These are phyloP conservation scores for Antheraea mylitta DNA, from an alignment of 1,140 invertebrate genomes.

Conservation along the genomic window DNA sequence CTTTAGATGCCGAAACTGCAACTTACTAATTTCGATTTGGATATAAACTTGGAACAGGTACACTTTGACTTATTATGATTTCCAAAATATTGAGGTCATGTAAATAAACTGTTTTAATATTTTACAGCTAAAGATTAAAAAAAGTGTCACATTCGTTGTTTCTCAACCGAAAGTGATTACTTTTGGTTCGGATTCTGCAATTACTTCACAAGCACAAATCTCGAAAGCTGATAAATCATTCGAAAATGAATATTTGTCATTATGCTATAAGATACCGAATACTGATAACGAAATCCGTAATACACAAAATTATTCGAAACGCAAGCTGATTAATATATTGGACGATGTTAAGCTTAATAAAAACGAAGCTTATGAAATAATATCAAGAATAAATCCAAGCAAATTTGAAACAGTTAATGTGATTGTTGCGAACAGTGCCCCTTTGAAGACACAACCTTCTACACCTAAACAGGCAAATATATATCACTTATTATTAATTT, in stretches of 20 bases:
- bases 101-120: not conserved
- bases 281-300: constrained; percentile 14
- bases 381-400: constrained; percentile 42
- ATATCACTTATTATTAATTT: not conserved
- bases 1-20: constrained; percentile 57
- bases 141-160: constrained; percentile 15
- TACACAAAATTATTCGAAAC: constrained; percentile 39
- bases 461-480: not conserved
- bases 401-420: constrained; percentile 23
- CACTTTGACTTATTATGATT: not conserved
- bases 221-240: not conserved
- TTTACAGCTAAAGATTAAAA: constrained; percentile 25
- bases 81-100: not conserved
- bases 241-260: constrained; percentile 15
- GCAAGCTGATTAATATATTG: constrained; percentile 58
- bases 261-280: constrained; percentile 1
- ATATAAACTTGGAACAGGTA: constrained; percentile 4
- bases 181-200: constrained; percentile 7
- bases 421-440: constrained; percentile 13
- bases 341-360: constrained; percentile 54
- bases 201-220: constrained; percentile 11
- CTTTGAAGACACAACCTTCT: not conserved
- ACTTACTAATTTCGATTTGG: constrained; percentile 1
- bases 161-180: constrained; percentile 6
- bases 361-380: constrained; percentile 40